Percentiles rank a stretch among this genome's conserved stretches.
Conservation (phyloP, 37 sponge, comb jelly and placozoan genomes). For the Chondrosia reniformis region DNA sequence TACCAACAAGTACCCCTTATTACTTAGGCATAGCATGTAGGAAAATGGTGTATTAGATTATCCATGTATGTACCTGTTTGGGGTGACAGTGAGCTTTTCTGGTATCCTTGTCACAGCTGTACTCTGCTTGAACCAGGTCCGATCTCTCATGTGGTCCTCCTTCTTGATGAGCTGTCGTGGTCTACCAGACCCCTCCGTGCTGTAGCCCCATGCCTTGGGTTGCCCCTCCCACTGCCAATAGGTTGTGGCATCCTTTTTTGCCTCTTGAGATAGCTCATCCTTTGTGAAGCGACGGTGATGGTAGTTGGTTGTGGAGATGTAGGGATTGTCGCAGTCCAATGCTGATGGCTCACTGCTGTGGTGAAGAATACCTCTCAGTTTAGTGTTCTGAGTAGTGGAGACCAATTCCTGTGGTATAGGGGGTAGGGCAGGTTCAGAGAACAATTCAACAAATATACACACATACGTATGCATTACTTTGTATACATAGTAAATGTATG, state of each 20-base stretch:
- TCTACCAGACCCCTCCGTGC: not conserved
- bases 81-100: not conserved
- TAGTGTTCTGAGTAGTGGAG: not conserved
- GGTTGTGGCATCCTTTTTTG: slow-evolving; percentile 7
- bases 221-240: slow-evolving; percentile 22
- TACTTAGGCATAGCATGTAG: too few species aligned
- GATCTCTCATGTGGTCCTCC: slow-evolving; percentile 8
- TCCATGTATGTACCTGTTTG: not conserved
- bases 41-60: too few species aligned
- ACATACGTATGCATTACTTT: not conserved
- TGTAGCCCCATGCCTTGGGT: slow-evolving; percentile 13
- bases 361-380: not conserved
- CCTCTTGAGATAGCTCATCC: not conserved
- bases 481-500: too few species aligned
- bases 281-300: not conserved
- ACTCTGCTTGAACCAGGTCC: slow-evolving; percentile 10
- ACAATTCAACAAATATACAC: not conserved
- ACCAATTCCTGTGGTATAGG: not conserved
- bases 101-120: not conserved
- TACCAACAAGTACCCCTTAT: too few species aligned
- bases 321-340: not conserved
- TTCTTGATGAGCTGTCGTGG: not conserved
- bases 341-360: slow-evolving; percentile 5
- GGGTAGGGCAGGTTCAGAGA: not conserved
- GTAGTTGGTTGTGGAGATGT: slow-evolving; percentile 12